phyloP scores from a whole-genome alignment of 1,140 invertebrate species.

The Caenorhabditis latens region DNA sequence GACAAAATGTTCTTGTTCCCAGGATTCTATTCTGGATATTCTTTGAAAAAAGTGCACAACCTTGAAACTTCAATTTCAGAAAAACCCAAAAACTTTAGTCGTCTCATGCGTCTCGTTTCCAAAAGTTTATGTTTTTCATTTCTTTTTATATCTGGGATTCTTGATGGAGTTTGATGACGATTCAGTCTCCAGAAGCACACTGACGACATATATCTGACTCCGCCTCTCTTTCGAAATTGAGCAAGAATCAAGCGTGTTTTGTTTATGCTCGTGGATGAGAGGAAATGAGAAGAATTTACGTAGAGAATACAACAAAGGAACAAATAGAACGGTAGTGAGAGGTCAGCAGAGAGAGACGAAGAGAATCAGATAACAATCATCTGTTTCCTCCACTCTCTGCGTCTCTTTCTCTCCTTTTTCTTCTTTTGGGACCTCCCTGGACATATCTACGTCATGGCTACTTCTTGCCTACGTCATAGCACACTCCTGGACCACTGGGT shows the following conservation, averaged over 20 bases:
- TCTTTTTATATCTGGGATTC: neutral
- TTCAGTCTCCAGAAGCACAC: conserved; percentile 11
- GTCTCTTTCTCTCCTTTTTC: neutral
- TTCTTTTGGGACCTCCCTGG: neutral
- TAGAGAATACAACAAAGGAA: neutral
- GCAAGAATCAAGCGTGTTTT: neutral
- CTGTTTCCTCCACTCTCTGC: neutral
- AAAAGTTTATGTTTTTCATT: neutral
- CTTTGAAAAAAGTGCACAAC: too few relatives aligned
- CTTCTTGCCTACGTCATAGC: conserved; percentile 18
- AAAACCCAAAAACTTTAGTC: too few relatives aligned
- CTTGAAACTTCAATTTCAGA: too few relatives aligned
- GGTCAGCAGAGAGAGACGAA: conserved; percentile 4
- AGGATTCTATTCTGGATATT: too few relatives aligned
- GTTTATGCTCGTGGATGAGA: neutral
- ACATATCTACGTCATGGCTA: neutral
- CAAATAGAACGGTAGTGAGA: conserved; percentile 9
- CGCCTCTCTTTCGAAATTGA: conserved; percentile 17
- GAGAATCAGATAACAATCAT: conserved; percentile 19
- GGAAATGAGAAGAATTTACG: neutral
- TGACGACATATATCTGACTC: neutral
- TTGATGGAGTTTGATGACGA: neutral
- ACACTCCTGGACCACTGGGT: conserved; percentile 4
- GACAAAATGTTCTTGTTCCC: neutral
- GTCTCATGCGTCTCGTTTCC: too few relatives aligned